Percentiles rank a stretch among this genome's conserved stretches.
Conservation (phyloP, 2,113 vertebrate genomes). For the Paramormyrops kingsleyae region DNA sequence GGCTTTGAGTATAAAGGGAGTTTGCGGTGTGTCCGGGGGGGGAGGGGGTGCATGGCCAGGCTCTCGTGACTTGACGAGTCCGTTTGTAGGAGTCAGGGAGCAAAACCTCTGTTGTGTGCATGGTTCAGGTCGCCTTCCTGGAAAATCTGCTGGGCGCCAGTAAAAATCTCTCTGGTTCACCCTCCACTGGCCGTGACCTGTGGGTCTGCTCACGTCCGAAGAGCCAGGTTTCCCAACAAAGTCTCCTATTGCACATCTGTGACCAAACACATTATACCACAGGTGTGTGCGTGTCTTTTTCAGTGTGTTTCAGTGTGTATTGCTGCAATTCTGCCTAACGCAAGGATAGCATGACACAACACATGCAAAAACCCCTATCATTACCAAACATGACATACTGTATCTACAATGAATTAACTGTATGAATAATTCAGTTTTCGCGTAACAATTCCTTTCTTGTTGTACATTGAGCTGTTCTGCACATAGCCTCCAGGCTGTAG, state of each 20-base stretch:
- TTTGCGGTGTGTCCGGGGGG: background rate
- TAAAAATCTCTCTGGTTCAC: background rate
- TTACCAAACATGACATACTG: slow-evolving; percentile 1
- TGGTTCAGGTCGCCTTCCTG: background rate
- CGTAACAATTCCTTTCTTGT: background rate
- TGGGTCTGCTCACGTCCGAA: background rate
- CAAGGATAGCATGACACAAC: background rate
- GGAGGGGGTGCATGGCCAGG: background rate
- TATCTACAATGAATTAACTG: background rate
- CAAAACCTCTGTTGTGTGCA: background rate
- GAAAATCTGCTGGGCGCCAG: background rate
- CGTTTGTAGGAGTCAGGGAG: background rate
- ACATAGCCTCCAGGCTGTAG: background rate
- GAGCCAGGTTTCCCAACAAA: background rate
- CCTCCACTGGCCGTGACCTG: background rate
- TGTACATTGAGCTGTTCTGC: background rate
- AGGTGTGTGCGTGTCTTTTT: background rate
- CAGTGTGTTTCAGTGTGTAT: background rate
- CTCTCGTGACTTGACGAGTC: background rate
- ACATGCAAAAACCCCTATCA: background rate
- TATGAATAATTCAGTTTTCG: background rate
- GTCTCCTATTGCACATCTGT: background rate
- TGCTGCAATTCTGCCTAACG: background rate
- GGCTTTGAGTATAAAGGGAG: background rate
- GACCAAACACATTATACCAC: background rate